Percentiles rank a stretch among this genome's conserved stretches.
phyloP scores from a whole-genome alignment of 2,888 invertebrate species.

The Epistrophella euchroma region DNA sequence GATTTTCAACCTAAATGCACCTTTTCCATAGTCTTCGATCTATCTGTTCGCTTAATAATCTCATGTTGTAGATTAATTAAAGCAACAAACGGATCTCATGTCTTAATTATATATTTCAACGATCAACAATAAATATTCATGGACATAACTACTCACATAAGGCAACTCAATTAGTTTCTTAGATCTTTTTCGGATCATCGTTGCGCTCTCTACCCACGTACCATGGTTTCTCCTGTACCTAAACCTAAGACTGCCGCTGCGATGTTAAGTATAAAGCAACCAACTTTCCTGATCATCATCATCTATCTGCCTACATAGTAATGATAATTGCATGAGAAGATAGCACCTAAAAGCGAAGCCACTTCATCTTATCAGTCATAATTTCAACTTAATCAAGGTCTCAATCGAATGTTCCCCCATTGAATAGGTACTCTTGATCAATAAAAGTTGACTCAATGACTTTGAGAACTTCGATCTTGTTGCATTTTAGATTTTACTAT shows the following conservation, averaged over 20 bases:
- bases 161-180: slow-evolving; percentile 49
- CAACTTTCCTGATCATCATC: slow-evolving; percentile 32
- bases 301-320: slow-evolving; percentile 28
- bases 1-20: background rate
- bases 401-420: slow-evolving; percentile 60
- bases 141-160: slow-evolving; percentile 19
- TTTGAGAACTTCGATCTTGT: slow-evolving; percentile 1
- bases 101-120: slow-evolving; percentile 34
- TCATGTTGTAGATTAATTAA: slow-evolving; percentile 32
- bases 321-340: slow-evolving; percentile 59
- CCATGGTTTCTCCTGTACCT: background rate
- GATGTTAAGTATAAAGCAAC: background rate
- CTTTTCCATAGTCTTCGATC: background rate
- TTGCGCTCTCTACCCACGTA: slow-evolving; percentile 28
- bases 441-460: slow-evolving; percentile 60
- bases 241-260: background rate
- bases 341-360: slow-evolving; percentile 65
- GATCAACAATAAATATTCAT: slow-evolving; percentile 36
- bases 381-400: slow-evolving; percentile 68
- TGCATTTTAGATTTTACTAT: background rate
- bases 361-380: slow-evolving; percentile 69
- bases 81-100: slow-evolving; percentile 22
- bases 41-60: background rate
- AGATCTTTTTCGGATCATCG: background rate
- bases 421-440: slow-evolving; percentile 50